A percentile compares a stretch with the other conserved stretches of the same genome.
Evolutionary conservation across 2,888 invertebrate species (phyloP).

Genomic region (Sicus ferrugineus): DNA sequence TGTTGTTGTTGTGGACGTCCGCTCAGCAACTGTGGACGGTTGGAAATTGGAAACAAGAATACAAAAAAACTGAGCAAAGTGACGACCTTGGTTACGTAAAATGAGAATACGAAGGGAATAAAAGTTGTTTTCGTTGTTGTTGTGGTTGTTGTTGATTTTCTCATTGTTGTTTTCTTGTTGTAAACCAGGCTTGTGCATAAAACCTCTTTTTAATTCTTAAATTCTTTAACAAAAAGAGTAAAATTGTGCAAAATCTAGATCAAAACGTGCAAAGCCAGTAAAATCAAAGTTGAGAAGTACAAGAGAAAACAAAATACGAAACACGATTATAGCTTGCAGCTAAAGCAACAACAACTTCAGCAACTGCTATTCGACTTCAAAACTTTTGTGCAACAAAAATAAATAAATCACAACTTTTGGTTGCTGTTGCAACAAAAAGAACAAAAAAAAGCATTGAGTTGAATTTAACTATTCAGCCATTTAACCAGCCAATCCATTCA

Average conservation of each 20-base stretch:
- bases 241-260: conserved; percentile 25
- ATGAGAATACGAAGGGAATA: not conserved
- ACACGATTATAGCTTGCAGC: not conserved
- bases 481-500: not conserved
- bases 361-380: too few relatives aligned
- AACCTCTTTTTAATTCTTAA: conserved; percentile 5
- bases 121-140: not conserved
- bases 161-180: not conserved
- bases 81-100: conserved; percentile 18
- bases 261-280: conserved; percentile 26
- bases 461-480: not conserved
- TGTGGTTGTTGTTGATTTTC: not conserved
- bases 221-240: not conserved
- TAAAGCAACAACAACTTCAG: not conserved
- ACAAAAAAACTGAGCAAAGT: not conserved
- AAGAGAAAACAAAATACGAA: not conserved
- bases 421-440: too few relatives aligned
- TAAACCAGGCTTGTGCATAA: not conserved
- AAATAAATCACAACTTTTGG: not conserved
- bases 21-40: not conserved
- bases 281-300: not conserved
- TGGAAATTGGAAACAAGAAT: not conserved
- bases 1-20: not conserved
- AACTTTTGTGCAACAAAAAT: not conserved
- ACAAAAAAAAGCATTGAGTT: too few relatives aligned